Evolutionary conservation across 2,888 invertebrate genomes (phyloP).

Genomic region (Eupithecia centaureata): DNA sequence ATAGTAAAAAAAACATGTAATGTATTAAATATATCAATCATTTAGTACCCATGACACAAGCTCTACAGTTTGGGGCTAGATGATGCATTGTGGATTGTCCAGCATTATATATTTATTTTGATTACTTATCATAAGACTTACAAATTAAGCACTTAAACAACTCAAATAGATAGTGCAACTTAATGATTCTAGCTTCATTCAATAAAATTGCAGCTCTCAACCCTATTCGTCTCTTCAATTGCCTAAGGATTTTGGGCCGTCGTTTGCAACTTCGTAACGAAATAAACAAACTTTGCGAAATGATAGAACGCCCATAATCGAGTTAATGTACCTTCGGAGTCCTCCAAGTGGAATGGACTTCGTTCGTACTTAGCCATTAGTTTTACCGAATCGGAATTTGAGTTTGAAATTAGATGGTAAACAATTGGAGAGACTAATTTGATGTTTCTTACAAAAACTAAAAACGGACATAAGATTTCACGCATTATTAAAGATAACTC

Average conservation of each 20-base stretch:
- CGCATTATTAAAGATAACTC: too few species aligned
- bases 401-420: not conserved
- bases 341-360: slow-evolving; percentile 33
- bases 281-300: slow-evolving; percentile 42
- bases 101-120: too few species aligned
- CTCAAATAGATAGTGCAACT: not conserved
- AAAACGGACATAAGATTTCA: too few species aligned
- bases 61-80: too few species aligned
- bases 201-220: slow-evolving; percentile 12
- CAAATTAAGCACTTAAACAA: too few species aligned
- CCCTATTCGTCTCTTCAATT: slow-evolving; percentile 14
- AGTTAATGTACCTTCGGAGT: slow-evolving; percentile 37
- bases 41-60: too few species aligned
- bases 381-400: slow-evolving; percentile 8
- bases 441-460: too few species aligned
- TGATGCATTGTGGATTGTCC: too few species aligned
- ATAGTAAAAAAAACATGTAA: too few species aligned
- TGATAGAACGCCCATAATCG: slow-evolving; percentile 44
- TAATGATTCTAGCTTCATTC: not conserved
- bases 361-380: slow-evolving; percentile 38
- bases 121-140: too few species aligned
- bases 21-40: too few species aligned
- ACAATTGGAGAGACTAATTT: too few species aligned
- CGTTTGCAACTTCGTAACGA: slow-evolving; percentile 40
- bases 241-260: slow-evolving; percentile 16